phyloP scores from a whole-genome alignment of 2,113 vertebrate genomes.

The Oophaga pumilio region DNA sequence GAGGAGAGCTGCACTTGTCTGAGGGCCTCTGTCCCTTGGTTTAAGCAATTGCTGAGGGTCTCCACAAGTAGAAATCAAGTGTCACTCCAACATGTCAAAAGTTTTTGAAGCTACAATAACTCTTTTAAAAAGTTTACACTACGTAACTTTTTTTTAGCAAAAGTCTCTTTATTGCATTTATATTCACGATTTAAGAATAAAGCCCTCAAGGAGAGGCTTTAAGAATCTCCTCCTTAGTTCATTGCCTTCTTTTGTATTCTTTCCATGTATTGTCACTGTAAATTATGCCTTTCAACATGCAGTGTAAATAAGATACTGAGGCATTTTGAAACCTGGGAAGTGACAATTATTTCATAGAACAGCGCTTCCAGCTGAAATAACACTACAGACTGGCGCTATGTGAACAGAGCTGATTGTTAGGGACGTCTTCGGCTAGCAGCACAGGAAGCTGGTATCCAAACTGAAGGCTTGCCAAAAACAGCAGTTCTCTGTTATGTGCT shows the following conservation, averaged over 20 bases:
- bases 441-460: slow-evolving; percentile 57
- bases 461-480: slow-evolving; percentile 52
- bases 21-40: too few species aligned
- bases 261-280: slow-evolving; percentile 45
- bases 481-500: slow-evolving; percentile 51
- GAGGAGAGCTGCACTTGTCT: too few species aligned
- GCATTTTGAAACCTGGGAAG: slow-evolving; percentile 28
- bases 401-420: slow-evolving; percentile 55
- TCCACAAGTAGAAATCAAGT: too few species aligned
- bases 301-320: slow-evolving; percentile 38
- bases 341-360: slow-evolving; percentile 37
- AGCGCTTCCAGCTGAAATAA: slow-evolving; percentile 51
- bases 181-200: neutral
- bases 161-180: neutral
- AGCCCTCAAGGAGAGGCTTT: neutral
- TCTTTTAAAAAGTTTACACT: too few species aligned
- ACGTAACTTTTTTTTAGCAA: too few species aligned
- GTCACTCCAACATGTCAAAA: too few species aligned
- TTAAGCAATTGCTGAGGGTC: too few species aligned
- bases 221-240: neutral
- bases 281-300: slow-evolving; percentile 18
- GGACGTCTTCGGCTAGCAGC: slow-evolving; percentile 47
- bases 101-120: too few species aligned
- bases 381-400: slow-evolving; percentile 46
- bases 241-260: neutral